phyloP scores from a whole-genome alignment of 1,140 invertebrate genomes.

The Solen grandis region DNA sequence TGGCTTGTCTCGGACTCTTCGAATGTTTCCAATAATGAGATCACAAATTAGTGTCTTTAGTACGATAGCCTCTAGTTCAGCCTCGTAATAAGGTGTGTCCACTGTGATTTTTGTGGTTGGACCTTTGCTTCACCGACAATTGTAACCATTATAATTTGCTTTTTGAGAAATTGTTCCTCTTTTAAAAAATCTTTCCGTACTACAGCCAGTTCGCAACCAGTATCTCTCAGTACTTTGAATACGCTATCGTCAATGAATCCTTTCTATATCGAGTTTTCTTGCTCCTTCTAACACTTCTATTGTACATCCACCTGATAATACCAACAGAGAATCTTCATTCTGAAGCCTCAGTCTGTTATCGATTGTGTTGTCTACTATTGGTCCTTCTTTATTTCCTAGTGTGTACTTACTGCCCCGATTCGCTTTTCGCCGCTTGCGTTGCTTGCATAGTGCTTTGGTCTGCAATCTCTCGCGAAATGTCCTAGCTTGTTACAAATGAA shows the following conservation, averaged over 20 bases:
- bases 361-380: not conserved
- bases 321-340: not conserved
- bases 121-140: not conserved
- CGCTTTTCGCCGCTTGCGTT: not conserved
- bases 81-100: conserved; percentile 1
- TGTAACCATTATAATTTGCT: not conserved
- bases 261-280: conserved; percentile 7
- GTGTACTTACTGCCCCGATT: not conserved
- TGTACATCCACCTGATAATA: not conserved
- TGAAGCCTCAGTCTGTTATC: not conserved
- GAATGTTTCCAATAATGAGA: conserved; percentile 1
- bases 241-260: too few relatives aligned
- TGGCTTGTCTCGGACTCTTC: not conserved
- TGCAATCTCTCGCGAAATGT: conserved; percentile 16
- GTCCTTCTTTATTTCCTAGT: not conserved
- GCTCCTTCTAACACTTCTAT: not conserved
- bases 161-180: not conserved
- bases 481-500: not conserved
- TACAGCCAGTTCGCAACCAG: not conserved
- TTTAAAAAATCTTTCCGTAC: not conserved
- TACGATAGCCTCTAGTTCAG: not conserved
- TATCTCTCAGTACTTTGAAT: not conserved
- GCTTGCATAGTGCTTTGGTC: not conserved
- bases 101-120: not conserved
- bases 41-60: not conserved